These are phyloP conservation scores for Gastrophysa polygoni DNA, from an alignment of 2,888 invertebrate genomes.

Conservation along the genomic window DNA sequence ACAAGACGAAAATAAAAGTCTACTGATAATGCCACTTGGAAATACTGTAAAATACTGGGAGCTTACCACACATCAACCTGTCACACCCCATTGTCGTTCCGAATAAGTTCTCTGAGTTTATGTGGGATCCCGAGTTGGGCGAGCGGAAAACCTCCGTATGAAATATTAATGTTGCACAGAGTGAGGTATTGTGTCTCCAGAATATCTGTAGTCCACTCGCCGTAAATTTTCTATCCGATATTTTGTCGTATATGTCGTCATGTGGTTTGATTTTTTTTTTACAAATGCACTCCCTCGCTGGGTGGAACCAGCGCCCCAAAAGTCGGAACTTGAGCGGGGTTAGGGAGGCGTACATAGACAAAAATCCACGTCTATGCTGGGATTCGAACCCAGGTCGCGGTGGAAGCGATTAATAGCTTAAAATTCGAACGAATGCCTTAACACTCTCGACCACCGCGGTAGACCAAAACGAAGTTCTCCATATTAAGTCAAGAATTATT, in stretches of 20 bases:
- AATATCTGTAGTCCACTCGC: neutral
- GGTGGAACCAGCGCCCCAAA: too few species aligned
- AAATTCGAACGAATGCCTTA: too few species aligned
- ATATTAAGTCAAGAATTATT: too few species aligned
- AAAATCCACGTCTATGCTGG: too few species aligned
- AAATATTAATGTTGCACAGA: neutral
- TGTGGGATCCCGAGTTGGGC: conserved; percentile 1
- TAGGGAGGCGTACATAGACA: too few species aligned
- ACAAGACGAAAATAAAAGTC: neutral
- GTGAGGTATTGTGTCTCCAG: neutral
- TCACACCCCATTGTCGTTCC: conserved; percentile 8
- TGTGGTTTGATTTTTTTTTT: too few species aligned
- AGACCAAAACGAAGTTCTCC: too few species aligned
- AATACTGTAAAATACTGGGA: conserved; percentile 4
- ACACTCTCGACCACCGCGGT: too few species aligned
- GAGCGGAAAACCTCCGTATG: neutral
- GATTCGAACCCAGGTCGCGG: too few species aligned
- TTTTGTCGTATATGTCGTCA: neutral
- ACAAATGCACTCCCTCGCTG: too few species aligned
- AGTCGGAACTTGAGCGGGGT: too few species aligned
- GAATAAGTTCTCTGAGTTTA: conserved; percentile 5
- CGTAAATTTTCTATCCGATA: neutral
- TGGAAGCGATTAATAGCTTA: too few species aligned
- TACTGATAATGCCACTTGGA: neutral
- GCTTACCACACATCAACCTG: conserved; percentile 8